Conservation (phyloP, 2,888 invertebrate species). For the Lomographa bimaculata region DNA sequence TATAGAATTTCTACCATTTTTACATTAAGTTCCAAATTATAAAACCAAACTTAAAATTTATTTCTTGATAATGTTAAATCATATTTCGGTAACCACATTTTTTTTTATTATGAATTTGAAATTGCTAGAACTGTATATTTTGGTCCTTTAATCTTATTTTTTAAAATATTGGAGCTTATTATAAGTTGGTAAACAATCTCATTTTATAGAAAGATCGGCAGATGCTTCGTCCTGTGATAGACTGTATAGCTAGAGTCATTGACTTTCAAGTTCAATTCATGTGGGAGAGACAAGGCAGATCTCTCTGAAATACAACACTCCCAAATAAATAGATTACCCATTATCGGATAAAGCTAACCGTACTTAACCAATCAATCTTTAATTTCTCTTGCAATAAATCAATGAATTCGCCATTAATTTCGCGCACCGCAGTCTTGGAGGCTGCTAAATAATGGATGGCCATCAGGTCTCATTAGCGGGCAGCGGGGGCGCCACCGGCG, state of each 20-base stretch:
- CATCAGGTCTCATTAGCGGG: slow-evolving; percentile 75
- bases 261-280: slow-evolving; percentile 3
- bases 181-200: no score
- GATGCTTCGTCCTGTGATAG: no score
- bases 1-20: no score
- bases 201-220: no score
- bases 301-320: slow-evolving; percentile 17
- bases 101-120: no score
- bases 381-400: slow-evolving; percentile 75
- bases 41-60: no score
- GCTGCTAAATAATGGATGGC: slow-evolving; percentile 79
- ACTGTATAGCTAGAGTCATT: slow-evolving; percentile 8
- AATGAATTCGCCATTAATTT: slow-evolving; percentile 79
- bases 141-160: no score
- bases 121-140: no score
- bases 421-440: slow-evolving; percentile 67
- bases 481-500: slow-evolving; percentile 74
- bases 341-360: slow-evolving; percentile 41
- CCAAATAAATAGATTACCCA: slow-evolving; percentile 35
- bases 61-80: no score
- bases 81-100: no score
- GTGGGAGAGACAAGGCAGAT: slow-evolving; percentile 5
- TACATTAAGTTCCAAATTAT: no score
- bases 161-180: no score
- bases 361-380: slow-evolving; percentile 68